These are phyloP conservation scores for Sipunculus nudus DNA, from an alignment of 2,888 invertebrate genomes.

Conservation along the genomic window DNA sequence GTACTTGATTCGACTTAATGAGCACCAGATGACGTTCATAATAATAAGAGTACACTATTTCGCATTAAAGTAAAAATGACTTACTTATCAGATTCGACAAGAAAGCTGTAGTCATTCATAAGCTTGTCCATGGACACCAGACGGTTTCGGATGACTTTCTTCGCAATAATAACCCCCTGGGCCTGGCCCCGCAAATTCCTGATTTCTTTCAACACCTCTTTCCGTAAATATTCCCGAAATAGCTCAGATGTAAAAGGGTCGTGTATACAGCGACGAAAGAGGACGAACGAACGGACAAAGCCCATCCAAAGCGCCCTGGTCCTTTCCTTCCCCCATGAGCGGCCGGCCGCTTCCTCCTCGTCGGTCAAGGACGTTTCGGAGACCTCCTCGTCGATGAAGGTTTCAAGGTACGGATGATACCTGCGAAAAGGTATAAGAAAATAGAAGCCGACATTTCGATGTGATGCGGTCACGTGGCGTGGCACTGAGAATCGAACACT, in stretches of 20 bases:
- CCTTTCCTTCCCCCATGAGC: background rate
- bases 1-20: no score
- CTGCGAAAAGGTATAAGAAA: background rate
- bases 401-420: background rate
- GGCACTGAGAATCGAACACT: no score
- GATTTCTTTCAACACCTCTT: conserved; percentile 8
- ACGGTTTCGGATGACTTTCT: conserved; percentile 16
- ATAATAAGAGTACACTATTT: no score
- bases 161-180: conserved; percentile 9
- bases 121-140: conserved; percentile 19
- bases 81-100: conserved; percentile 21
- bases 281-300: conserved; percentile 7
- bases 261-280: conserved; percentile 15
- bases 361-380: background rate
- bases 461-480: no score
- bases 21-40: no score
- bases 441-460: no score
- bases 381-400: conserved; percentile 1
- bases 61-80: no score
- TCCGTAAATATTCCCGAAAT: conserved; percentile 13
- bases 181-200: conserved; percentile 4
- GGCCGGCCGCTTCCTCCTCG: conserved; percentile 1
- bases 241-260: background rate
- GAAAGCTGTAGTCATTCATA: conserved; percentile 15
- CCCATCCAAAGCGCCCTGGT: conserved; percentile 4